Evolutionary conservation across 2,113 vertebrate species (phyloP).

Genomic region (Alligator sinensis): DNA sequence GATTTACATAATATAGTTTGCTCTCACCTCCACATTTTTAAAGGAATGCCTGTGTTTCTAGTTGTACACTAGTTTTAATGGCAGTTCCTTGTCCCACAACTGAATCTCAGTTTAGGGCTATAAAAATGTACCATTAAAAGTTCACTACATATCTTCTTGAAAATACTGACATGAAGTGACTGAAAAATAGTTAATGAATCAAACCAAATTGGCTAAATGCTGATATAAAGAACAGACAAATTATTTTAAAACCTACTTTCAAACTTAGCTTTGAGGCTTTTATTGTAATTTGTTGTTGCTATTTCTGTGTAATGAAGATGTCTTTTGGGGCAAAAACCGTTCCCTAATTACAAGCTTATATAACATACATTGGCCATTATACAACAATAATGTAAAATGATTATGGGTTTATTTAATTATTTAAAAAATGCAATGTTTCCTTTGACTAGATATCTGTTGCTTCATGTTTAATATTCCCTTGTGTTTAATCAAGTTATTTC

Average conservation of each 20-base stretch:
- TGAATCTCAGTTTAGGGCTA: neutral
- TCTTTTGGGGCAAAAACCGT: constrained; percentile 27
- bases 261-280: constrained; percentile 30
- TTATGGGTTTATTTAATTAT: neutral
- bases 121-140: neutral
- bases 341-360: constrained; percentile 29
- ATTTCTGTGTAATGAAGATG: neutral
- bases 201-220: constrained; percentile 17
- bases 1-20: neutral
- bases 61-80: neutral
- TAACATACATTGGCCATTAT: constrained; percentile 7
- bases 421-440: neutral
- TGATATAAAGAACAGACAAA: constrained; percentile 29
- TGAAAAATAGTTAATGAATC: constrained; percentile 13
- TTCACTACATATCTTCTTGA: constrained; percentile 21
- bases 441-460: neutral
- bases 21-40: neutral
- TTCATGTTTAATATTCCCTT: neutral
- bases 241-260: constrained; percentile 3
- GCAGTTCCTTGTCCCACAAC: neutral
- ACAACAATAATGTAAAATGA: constrained; percentile 26
- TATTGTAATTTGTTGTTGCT: neutral
- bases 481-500: neutral
- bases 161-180: neutral
- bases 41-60: neutral